phyloP scores from a whole-genome alignment of 2,888 invertebrate species.

The Pristionchus entomophagus region DNA sequence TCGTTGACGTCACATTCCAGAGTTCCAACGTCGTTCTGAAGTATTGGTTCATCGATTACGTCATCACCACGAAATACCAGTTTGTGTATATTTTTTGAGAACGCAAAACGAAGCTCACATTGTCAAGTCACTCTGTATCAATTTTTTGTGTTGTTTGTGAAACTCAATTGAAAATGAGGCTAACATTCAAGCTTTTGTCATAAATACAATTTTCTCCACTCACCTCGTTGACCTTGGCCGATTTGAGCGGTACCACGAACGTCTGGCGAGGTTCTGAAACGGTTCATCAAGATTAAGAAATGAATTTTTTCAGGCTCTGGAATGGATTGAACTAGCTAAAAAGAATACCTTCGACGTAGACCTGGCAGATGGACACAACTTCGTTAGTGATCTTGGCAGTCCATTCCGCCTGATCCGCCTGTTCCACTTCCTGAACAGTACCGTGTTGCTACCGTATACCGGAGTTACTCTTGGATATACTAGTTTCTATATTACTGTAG shows the following conservation, averaged over 20 bases:
- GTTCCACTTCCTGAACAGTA: constrained; percentile 79
- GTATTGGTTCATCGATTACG: neutral
- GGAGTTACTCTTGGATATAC: no score
- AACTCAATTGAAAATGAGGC: no score
- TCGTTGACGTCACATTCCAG: constrained; percentile 97
- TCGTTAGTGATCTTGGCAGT: constrained; percentile 90
- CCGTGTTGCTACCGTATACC: no score
- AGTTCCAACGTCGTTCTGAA: constrained; percentile 88
- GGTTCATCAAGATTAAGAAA: no score
- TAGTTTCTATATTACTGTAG: no score
- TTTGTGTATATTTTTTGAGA: no score
- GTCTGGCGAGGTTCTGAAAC: constrained; percentile 85
- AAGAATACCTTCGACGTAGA: constrained; percentile 84
- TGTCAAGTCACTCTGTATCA: no score
- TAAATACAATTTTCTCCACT: no score
- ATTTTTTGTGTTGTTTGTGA: no score
- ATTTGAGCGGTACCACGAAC: constrained; percentile 88
- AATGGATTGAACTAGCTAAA: neutral
- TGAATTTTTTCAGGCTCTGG: neutral
- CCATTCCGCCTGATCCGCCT: constrained; percentile 91
- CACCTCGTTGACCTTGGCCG: constrained; percentile 88
- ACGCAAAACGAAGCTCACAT: no score
- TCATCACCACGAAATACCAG: neutral
- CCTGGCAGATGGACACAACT: constrained; percentile 87
- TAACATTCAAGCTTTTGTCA: no score